phyloP scores from a whole-genome alignment of 1,140 invertebrate species.

The Triops cancriformis region DNA sequence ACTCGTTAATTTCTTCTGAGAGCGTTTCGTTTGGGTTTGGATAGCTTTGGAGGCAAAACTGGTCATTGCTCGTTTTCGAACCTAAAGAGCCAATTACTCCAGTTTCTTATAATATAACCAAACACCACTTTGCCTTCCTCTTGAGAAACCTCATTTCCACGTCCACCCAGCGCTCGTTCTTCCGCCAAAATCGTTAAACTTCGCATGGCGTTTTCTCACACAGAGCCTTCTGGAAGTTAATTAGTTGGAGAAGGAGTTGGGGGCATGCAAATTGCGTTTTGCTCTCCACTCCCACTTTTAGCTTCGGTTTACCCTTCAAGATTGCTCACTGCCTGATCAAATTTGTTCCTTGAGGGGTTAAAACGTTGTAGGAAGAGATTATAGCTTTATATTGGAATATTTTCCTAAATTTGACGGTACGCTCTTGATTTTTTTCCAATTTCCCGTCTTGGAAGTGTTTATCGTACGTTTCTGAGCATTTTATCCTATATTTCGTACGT shows the following conservation, averaged over 20 bases:
- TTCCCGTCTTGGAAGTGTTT: too few species aligned
- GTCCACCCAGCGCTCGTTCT: neutral
- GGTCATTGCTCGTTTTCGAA: neutral
- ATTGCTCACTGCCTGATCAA: neutral
- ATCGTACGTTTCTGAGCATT: too few species aligned
- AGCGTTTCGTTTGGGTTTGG: neutral
- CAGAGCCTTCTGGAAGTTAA: neutral
- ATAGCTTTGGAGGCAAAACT: neutral
- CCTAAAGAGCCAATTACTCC: neutral
- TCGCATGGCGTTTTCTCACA: neutral
- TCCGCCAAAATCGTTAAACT: neutral
- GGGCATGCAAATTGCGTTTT: neutral
- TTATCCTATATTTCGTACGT: too few species aligned
- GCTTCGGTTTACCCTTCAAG: neutral
- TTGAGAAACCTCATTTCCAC: neutral
- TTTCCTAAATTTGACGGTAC: too few species aligned
- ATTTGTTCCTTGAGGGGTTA: neutral
- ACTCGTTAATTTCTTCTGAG: neutral
- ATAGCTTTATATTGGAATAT: too few species aligned
- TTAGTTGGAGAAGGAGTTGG: neutral
- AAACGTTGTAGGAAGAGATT: neutral
- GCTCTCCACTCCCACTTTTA: neutral
- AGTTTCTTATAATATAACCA: conserved; percentile 5
- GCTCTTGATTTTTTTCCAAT: too few species aligned
- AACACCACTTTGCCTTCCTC: neutral